Base-by-base conservation (phyloP, 1,140 invertebrate genomes). In the Diorhabda carinulata region DNA sequence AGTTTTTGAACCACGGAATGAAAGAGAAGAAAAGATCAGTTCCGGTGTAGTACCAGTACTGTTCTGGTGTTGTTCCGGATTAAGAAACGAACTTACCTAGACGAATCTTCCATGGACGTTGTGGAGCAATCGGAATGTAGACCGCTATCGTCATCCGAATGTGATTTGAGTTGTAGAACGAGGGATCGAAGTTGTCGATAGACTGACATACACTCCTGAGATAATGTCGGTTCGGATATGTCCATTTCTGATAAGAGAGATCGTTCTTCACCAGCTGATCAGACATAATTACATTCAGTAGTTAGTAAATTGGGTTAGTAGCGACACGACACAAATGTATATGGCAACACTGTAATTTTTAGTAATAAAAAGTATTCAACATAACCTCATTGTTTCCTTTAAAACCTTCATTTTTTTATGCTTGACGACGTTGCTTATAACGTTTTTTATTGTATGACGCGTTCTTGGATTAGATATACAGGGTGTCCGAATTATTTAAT, bases 191-290 rank as follows among this genome's bases (percentile, higher is more conserved):
- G 78, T 77, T 91, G 87, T 74, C 90, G 87, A 76, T 87, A 88
- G 9, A 88, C 88, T 66, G 86, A 86, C 76, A 88, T 82, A 77
- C 84, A 79, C 82, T 83, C 84, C 83, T 86, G 83, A 86, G 75
- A 85, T 85, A 72, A 87, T 83, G 56, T 91, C 83, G 69, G 90
- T 80, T 88, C 86, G 70, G 89, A 88, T 65, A 89, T 86, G 77
- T 91, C 90, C 89, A 92, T 89, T 84, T 91, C 90, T 70, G 89
- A 89, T 73, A 90, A 88, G 67, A 91, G 81, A 43, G 90, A 91
- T 77, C 81, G 78, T 75, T 75, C 80, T 77, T 77, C 79, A 82
- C 64, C 76, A 44, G 43, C 65, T 67, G 65, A n/a, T 67, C 42
- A 60, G 44, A 60, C 43, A 59, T 10, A 25, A 66, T 25, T 45